Base-by-base conservation (phyloP, 1,140 invertebrate species). In the Bemisia tabaci region DNA sequence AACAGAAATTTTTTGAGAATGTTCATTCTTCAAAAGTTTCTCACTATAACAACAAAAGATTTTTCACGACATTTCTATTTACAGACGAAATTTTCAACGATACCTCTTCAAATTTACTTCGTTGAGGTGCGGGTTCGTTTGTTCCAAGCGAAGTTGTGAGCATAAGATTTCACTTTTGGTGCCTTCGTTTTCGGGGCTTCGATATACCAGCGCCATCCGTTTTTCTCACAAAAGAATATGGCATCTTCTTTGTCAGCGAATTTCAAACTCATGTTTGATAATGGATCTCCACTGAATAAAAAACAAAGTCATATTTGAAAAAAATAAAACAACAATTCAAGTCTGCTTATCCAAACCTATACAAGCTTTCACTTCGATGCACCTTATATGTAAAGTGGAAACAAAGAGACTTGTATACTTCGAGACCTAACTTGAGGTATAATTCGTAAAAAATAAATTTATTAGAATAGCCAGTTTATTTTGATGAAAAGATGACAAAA, bases 111-210 rank as follows among this genome's bases (percentile, higher is more conserved):
- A 61, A 63, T 74, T 84, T 87, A 99, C 80, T 99, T 99, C 22
- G 95, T 98, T 2, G 92, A 91, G 22, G 92, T 87, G 74, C 97
- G 80, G 0, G 95, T 97, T 73, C 90, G 87, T 75, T 91, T 96
- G 74, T 97, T 91, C 97, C 97, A 99, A 1, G 94, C 84, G 78
- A 97, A 99, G 77, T 98, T 98, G 21, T 86, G 75, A 67, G 91
- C 94, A 77, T 98, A 99, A 59, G 84, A 89, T 75, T 98, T 96
- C n/a, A 85, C 83, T 71, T 85, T 91, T 26, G 84, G 82, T 72
- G 87, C 87, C 58, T 85, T 83, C 58, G 82, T 79, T 64, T 86
- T 82, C 25, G 83, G 83, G 65, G 84, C 81, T 73, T 93, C 88
- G 23, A 98, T 76, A 72, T 84, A 91, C 80, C 90, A 98, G 21